Conservation (phyloP, 2,888 invertebrate species). For the Charanyca ferruginea region DNA sequence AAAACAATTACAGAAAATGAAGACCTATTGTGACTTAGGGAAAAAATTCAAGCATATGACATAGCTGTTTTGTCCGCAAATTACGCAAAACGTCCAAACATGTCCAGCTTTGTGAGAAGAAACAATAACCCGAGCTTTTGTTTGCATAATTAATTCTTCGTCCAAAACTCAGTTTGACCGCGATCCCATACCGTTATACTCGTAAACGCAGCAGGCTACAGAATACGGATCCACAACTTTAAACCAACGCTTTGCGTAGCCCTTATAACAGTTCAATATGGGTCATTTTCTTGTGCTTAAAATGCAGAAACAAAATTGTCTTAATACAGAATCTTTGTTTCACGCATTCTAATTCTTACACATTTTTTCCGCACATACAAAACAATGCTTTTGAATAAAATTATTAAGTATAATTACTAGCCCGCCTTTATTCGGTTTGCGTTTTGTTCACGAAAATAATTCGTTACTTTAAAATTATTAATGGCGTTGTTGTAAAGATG, state of each 20-base stretch:
- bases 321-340: conserved; percentile 72
- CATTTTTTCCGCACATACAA: conserved; percentile 78
- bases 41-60: conserved; percentile 70
- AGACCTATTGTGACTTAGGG: conserved; percentile 36
- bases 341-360: conserved; percentile 81
- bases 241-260: conserved; percentile 30
- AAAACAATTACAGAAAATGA: conserved; percentile 44
- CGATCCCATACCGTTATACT: conserved; percentile 84
- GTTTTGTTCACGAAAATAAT: conserved; percentile 74
- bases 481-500: conserved; percentile 57
- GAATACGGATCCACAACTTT: conserved; percentile 68
- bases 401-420: conserved; percentile 76
- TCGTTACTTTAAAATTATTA: conserved; percentile 62
- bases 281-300: conserved; percentile 47
- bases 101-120: conserved; percentile 78
- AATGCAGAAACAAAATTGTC: conserved; percentile 41
- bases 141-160: conserved; percentile 88
- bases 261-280: conserved; percentile 61
- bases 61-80: conserved; percentile 79
- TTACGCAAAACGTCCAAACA: conserved; percentile 90
- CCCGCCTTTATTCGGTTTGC: conserved; percentile 72
- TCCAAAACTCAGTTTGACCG: conserved; percentile 82
- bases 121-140: conserved; percentile 86
- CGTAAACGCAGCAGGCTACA: conserved; percentile 83
- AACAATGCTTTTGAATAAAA: conserved; percentile 78